Conservation (phyloP, 2,888 invertebrate species). For the Drosophila subsilvestris region DNA sequence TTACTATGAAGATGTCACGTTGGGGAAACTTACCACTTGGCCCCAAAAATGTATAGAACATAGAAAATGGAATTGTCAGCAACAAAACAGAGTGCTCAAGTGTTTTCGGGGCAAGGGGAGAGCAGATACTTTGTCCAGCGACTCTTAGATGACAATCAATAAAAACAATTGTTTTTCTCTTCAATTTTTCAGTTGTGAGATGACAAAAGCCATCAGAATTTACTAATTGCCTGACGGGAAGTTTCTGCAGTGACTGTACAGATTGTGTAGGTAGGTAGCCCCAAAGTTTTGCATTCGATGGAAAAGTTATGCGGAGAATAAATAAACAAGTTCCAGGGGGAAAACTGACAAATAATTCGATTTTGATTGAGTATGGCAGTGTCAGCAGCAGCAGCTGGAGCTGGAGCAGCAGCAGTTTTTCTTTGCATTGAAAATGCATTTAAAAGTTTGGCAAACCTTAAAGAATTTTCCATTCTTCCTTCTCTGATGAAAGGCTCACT, state of each 20-base stretch:
- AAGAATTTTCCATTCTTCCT: constrained; percentile 3
- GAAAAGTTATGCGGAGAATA: constrained; percentile 35
- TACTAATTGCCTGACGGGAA: constrained; percentile 41
- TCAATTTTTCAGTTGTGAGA: constrained; percentile 4
- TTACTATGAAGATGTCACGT: constrained; percentile 9
- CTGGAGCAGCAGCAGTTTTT: neutral
- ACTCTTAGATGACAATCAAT: constrained; percentile 40
- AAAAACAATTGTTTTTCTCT: constrained; percentile 29
- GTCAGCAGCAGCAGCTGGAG: neutral
- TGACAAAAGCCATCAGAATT: constrained; percentile 46
- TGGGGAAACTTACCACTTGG: neutral
- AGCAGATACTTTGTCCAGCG: neutral
- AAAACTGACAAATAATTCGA: constrained; percentile 39
- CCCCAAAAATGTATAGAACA: neutral
- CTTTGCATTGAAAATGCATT: constrained; percentile 24
- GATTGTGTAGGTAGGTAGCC: neutral
- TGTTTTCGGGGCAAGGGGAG: neutral
- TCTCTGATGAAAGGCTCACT: constrained; percentile 38
- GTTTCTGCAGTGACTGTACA: constrained; percentile 30
- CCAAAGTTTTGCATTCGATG: constrained; percentile 11
- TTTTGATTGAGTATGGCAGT: constrained; percentile 27
- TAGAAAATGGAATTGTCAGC: neutral
- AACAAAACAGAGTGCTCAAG: constrained; percentile 6
- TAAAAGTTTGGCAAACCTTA: constrained; percentile 8
- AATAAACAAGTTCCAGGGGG: constrained; percentile 25